These are phyloP conservation scores for Pseudobourletiella spinata DNA, from an alignment of 1,140 invertebrate genomes.

Conservation along the genomic window DNA sequence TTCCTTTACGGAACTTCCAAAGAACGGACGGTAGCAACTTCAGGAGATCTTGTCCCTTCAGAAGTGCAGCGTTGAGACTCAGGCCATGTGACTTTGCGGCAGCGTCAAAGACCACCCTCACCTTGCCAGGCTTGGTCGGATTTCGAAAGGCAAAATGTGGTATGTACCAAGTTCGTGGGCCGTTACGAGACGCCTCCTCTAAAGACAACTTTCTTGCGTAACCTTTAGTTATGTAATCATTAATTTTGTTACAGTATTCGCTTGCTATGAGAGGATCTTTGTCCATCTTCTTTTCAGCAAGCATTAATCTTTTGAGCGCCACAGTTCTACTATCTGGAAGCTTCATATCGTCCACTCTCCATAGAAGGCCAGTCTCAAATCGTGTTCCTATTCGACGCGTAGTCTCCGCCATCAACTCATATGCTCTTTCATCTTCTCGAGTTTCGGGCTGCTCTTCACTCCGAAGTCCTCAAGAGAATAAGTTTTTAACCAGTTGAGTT, in stretches of 20 bases:
- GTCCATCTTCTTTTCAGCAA: no score
- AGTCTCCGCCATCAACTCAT: constrained; percentile 7
- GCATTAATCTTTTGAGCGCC: no score
- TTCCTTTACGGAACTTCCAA: constrained; percentile 19
- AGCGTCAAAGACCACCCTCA: constrained; percentile 15
- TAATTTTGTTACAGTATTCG: constrained; percentile 5
- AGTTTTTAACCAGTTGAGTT: constrained; percentile 8
- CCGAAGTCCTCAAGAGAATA: constrained; percentile 18
- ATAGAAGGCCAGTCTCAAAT: constrained; percentile 17
- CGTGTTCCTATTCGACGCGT: not conserved
- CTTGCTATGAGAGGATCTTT: no score
- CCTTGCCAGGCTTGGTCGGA: constrained; percentile 14
- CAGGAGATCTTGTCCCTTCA: constrained; percentile 15
- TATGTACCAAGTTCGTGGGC: constrained; percentile 1
- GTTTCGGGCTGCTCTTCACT: constrained; percentile 3
- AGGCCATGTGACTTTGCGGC: constrained; percentile 10
- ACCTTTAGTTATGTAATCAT: constrained; percentile 13
- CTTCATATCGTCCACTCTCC: not conserved
- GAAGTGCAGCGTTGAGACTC: constrained; percentile 20
- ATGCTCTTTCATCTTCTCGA: constrained; percentile 5
- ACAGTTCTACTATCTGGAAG: no score
- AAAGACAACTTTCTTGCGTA: not conserved
- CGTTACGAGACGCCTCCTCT: not conserved
- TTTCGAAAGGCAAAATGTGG: constrained; percentile 16
- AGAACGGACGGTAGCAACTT: constrained; percentile 4